These are phyloP conservation scores for Notechis scutatus DNA, from an alignment of 2,113 vertebrate genomes.

Conservation along the genomic window DNA sequence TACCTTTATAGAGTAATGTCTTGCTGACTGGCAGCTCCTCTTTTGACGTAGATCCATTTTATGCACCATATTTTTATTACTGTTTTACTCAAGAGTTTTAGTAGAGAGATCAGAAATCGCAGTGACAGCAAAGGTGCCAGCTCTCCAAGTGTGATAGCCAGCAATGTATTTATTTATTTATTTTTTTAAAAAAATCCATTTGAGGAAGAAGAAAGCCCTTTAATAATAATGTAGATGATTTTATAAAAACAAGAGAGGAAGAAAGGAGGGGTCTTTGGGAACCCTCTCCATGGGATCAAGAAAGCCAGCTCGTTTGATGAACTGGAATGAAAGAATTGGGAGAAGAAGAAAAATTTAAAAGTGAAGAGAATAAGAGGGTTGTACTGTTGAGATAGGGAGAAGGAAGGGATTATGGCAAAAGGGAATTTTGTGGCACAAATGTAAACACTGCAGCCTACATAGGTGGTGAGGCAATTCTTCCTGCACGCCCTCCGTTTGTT, in stretches of 20 bases:
- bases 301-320: rapidly evolving
- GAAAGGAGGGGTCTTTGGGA: background rate
- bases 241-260: background rate
- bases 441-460: constrained; percentile 44
- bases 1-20: background rate
- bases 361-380: background rate
- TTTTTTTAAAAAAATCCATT: background rate
- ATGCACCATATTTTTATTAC: background rate
- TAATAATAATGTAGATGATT: background rate
- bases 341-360: background rate
- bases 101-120: background rate
- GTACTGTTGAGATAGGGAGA: constrained; percentile 28
- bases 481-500: background rate
- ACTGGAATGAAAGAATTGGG: background rate
- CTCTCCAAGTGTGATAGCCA: background rate
- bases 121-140: background rate
- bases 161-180: too few relatives aligned
- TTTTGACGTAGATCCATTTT: rapidly evolving
- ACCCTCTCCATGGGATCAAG: constrained; percentile 13
- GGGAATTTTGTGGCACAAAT: constrained; percentile 54
- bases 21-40: background rate
- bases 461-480: constrained; percentile 9
- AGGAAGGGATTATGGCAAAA: constrained; percentile 45
- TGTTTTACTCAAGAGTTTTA: background rate
- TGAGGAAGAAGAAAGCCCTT: background rate